These are phyloP conservation scores for Strix uralensis DNA, from an alignment of 2,113 vertebrate genomes.

Conservation along the genomic window DNA sequence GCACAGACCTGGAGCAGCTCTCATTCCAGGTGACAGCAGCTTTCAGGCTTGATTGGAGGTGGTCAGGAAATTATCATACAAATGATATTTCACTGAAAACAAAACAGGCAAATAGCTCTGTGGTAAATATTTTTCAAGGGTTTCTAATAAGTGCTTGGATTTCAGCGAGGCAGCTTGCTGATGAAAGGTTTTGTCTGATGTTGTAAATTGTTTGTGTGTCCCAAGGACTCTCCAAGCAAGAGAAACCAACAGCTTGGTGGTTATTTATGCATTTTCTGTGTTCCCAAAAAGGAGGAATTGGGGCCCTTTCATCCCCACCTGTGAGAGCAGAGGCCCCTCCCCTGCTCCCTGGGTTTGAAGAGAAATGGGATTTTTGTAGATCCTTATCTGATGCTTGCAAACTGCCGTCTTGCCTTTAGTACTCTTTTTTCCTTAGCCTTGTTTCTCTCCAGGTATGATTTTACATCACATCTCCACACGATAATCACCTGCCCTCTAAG, in stretches of 20 bases:
- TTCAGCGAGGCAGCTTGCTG: not conserved
- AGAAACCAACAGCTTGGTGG: not conserved
- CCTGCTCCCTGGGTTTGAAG: not conserved
- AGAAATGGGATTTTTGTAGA: not conserved
- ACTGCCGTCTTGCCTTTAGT: not conserved
- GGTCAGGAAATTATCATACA: not conserved
- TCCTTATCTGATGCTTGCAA: not conserved
- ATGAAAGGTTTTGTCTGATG: not conserved
- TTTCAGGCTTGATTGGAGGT: not conserved
- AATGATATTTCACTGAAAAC: not conserved
- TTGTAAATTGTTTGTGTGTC: not conserved
- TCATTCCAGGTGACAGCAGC: not conserved
- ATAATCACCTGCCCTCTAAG: not conserved
- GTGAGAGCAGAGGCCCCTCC: not conserved
- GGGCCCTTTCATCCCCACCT: too few species aligned
- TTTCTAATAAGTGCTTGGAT: rapidly evolving
- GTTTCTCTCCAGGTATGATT: not conserved
- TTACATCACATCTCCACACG: not conserved
- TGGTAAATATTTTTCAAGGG: not conserved
- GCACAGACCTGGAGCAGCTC: not conserved
- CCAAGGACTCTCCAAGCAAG: not conserved
- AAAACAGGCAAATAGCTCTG: rapidly evolving
- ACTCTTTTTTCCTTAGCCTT: not conserved
- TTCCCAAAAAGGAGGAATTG: not conserved
- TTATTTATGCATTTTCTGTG: not conserved